Evolutionary conservation across 2,888 invertebrate genomes (phyloP).

Genomic region (Melikaiella ostensackeni): DNA sequence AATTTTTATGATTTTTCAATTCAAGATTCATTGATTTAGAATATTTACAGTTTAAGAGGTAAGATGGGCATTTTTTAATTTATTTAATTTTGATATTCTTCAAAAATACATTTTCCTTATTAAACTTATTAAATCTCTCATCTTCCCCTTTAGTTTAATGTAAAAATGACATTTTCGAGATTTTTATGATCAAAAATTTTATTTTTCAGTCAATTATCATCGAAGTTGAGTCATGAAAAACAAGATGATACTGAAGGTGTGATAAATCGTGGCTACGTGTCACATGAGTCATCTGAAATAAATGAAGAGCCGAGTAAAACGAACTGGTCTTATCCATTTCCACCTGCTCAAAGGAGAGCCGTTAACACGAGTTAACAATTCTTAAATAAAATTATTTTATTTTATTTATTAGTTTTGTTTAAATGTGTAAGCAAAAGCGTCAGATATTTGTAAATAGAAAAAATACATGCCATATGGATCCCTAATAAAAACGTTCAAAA

Average conservation of each 20-base stretch:
- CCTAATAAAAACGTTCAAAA: neutral
- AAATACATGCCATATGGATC: conserved; percentile 20
- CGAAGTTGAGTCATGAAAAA: conserved; percentile 65
- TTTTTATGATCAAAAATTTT: neutral
- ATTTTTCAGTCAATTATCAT: conserved; percentile 67
- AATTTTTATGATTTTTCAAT: too few species aligned
- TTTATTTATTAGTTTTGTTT: conserved; percentile 15
- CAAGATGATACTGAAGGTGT: conserved; percentile 68
- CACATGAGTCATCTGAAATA: conserved; percentile 66
- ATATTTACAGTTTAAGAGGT: too few species aligned
- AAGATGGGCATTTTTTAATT: neutral
- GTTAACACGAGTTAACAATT: conserved; percentile 39
- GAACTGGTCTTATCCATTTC: conserved; percentile 75
- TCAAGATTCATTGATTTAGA: too few species aligned
- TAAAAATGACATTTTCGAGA: neutral
- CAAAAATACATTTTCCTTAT: conserved; percentile 10
- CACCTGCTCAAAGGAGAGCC: conserved; percentile 67
- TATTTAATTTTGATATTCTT: too few species aligned
- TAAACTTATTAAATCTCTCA: neutral
- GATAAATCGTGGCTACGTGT: conserved; percentile 69
- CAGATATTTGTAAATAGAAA: conserved; percentile 24
- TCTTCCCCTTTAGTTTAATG: conserved; percentile 5
- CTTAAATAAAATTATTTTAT: neutral
- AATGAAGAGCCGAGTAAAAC: conserved; percentile 65
- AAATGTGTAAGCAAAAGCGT: neutral